A percentile compares a stretch with the other conserved stretches of the same genome.
These are phyloP conservation scores for Cardiocondyla obscurior DNA, from an alignment of 1,140 invertebrate genomes.

Conservation along the genomic window DNA sequence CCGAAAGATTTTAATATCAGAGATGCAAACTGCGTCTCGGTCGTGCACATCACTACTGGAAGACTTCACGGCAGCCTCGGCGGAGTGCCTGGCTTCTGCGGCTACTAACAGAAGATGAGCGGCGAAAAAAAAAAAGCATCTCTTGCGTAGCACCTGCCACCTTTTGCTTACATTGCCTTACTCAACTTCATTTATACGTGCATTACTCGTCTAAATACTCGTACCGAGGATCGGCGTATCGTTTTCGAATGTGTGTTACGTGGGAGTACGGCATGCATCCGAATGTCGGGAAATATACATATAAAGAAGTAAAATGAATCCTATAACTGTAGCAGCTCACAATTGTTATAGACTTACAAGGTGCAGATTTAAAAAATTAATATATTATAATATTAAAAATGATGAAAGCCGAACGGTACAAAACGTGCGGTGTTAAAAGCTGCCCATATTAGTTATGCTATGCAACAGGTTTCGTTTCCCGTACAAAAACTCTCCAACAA, in stretches of 20 bases:
- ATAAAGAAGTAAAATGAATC: background rate
- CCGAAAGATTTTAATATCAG: background rate
- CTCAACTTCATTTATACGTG: constrained; percentile 76
- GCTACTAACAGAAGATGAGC: constrained; percentile 67
- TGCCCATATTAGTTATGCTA: too few relatives aligned
- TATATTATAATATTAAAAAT: too few relatives aligned
- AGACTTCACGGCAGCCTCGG: constrained; percentile 49
- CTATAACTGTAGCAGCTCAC: background rate
- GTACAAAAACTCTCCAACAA: too few relatives aligned
- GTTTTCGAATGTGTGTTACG: constrained; percentile 46
- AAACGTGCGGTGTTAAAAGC: too few relatives aligned
- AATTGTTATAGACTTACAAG: too few relatives aligned
- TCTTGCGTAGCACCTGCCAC: constrained; percentile 70
- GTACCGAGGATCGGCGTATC: constrained; percentile 72
- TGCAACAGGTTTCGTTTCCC: too few relatives aligned
- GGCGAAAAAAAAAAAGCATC: constrained; percentile 50
- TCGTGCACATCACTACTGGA: constrained; percentile 44
- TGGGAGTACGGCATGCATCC: background rate
- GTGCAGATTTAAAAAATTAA: too few relatives aligned
- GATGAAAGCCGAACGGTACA: too few relatives aligned
- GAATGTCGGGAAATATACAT: constrained; percentile 14
- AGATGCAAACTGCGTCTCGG: background rate
- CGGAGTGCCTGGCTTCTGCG: constrained; percentile 64
- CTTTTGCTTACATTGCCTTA: constrained; percentile 70
- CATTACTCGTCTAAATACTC: constrained; percentile 75